These are phyloP conservation scores for Drosophila anomelani DNA, from an alignment of 2,888 invertebrate genomes.

Conservation along the genomic window DNA sequence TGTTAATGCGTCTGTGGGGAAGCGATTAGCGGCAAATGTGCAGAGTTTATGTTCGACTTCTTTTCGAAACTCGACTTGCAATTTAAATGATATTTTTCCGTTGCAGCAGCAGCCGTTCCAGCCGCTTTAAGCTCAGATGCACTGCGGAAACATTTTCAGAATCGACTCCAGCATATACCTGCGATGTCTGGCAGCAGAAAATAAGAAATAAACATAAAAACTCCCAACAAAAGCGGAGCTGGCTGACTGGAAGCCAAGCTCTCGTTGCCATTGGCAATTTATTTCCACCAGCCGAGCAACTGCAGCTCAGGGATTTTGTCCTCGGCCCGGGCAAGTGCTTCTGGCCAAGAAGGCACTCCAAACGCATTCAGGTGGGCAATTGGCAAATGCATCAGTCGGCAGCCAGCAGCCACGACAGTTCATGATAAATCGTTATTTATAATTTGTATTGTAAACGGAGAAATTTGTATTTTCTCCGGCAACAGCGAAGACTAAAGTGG, in stretches of 20 bases:
- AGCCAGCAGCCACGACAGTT: slow-evolving; percentile 39
- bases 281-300: slow-evolving; percentile 54
- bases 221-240: slow-evolving; percentile 39
- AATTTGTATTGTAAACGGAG: slow-evolving; percentile 73
- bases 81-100: slow-evolving; percentile 63
- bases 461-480: slow-evolving; percentile 37
- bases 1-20: slow-evolving; percentile 82
- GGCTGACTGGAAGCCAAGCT: slow-evolving; percentile 55
- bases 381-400: slow-evolving; percentile 59
- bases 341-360: slow-evolving; percentile 32
- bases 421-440: slow-evolving; percentile 79
- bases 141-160: slow-evolving; percentile 36
- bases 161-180: slow-evolving; percentile 21
- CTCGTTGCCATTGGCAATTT: slow-evolving; percentile 65
- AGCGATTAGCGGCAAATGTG: slow-evolving; percentile 81
- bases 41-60: slow-evolving; percentile 70
- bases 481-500: slow-evolving; percentile 43
- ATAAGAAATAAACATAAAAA: slow-evolving; percentile 26
- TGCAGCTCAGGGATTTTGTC: slow-evolving; percentile 45
- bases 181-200: slow-evolving; percentile 36
- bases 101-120: slow-evolving; percentile 12
- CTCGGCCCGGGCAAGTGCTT: slow-evolving; percentile 23
- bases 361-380: slow-evolving; percentile 76
- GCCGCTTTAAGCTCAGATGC: slow-evolving; percentile 24
- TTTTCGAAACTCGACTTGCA: slow-evolving; percentile 43